A percentile compares a stretch with the other conserved stretches of the same genome.
Evolutionary conservation across 92 coral and sea anemone species (phyloP).

Genomic region (Blastomussa wellsi): DNA sequence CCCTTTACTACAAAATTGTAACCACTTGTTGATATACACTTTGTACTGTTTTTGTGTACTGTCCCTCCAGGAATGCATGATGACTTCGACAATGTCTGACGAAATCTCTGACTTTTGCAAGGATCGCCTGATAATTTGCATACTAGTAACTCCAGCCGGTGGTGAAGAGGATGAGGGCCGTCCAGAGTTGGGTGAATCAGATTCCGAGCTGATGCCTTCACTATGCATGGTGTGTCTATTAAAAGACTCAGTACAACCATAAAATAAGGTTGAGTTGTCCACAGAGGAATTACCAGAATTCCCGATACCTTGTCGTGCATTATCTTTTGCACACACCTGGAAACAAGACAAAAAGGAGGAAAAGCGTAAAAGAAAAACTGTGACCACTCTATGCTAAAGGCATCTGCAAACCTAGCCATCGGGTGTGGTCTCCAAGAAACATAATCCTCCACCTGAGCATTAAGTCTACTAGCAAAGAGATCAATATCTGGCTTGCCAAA

Average conservation of each 20-base stretch:
- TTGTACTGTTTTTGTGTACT: constrained; percentile 59
- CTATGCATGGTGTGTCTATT: constrained; percentile 31
- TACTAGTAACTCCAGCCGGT: constrained; percentile 44
- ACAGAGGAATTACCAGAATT: constrained; percentile 51
- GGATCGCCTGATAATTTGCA: constrained; percentile 70
- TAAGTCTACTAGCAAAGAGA: constrained; percentile 62
- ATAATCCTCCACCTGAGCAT: constrained; percentile 47
- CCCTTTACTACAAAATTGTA: constrained; percentile 51
- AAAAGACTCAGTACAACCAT: constrained; percentile 34
- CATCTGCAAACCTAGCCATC: constrained; percentile 50
- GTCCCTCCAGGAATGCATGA: constrained; percentile 61
- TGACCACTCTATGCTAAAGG: constrained; percentile 62
- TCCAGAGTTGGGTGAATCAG: constrained; percentile 48
- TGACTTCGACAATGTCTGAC: constrained; percentile 51
- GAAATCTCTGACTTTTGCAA: constrained; percentile 43
- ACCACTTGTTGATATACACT: constrained; percentile 59
- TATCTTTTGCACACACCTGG: constrained; percentile 58
- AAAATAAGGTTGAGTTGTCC: constrained; percentile 43
- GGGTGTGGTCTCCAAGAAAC: constrained; percentile 64
- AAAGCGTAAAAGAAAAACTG: constrained; percentile 48
- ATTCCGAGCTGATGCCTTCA: constrained; percentile 39
- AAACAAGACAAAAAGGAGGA: constrained; percentile 58
- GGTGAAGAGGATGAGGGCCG: constrained; percentile 52
- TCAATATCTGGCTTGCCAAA: constrained; percentile 32
- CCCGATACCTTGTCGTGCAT: constrained; percentile 40